These are phyloP conservation scores for Diarsia mendica DNA, from an alignment of 2,888 invertebrate genomes.

Conservation along the genomic window DNA sequence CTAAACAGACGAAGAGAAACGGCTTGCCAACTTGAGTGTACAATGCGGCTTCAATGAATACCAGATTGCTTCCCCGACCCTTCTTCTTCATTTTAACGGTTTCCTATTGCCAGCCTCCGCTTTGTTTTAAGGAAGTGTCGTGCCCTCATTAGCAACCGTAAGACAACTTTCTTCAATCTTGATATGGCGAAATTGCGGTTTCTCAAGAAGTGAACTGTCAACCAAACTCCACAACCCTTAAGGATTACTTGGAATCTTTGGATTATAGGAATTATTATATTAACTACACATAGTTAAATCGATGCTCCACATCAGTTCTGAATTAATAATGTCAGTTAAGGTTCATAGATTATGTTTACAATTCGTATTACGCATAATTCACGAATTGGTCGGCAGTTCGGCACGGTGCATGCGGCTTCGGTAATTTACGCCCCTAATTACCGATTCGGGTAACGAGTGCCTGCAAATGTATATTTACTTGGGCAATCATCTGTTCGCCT, in stretches of 20 bases:
- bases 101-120: constrained; percentile 59
- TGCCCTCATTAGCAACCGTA: constrained; percentile 57
- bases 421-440: constrained; percentile 62
- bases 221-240: constrained; percentile 23
- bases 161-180: constrained; percentile 62
- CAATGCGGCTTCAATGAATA: constrained; percentile 61
- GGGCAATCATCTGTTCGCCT: constrained; percentile 30
- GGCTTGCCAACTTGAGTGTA: constrained; percentile 54
- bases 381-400: constrained; percentile 36
- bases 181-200: constrained; percentile 54
- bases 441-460: constrained; percentile 50
- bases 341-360: constrained; percentile 58
- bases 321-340: constrained; percentile 44
- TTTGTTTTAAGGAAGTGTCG: constrained; percentile 62
- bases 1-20: constrained; percentile 28
- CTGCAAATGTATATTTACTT: constrained; percentile 56
- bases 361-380: constrained; percentile 56
- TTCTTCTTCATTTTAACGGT: constrained; percentile 62
- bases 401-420: constrained; percentile 45
- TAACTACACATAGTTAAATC: constrained; percentile 14
- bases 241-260: constrained; percentile 19
- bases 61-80: constrained; percentile 61
- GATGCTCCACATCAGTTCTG: constrained; percentile 24
- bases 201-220: constrained; percentile 34
- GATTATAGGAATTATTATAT: constrained; percentile 11